Conservation (phyloP, 2,888 invertebrate genomes). For the Hoplodrina ambigua region DNA sequence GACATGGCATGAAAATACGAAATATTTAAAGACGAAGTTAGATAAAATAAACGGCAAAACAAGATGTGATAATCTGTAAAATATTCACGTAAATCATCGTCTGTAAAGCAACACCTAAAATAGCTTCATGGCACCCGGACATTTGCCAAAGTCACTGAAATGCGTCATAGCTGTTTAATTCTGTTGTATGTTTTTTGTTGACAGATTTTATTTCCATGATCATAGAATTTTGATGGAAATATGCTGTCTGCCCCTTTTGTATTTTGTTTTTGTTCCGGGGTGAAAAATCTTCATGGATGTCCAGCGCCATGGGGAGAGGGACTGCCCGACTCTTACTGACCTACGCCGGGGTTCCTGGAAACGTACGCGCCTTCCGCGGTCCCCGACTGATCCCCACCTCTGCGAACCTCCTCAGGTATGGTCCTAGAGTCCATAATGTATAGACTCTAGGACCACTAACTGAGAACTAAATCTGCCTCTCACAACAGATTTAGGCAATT, state of each 20-base stretch:
- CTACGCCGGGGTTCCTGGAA: no score
- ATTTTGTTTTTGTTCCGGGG: neutral
- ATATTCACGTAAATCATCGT: slow-evolving; percentile 21
- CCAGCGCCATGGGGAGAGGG: no score
- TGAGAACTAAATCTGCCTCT: no score
- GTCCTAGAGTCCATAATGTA: neutral
- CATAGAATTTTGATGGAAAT: neutral
- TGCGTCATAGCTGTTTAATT: slow-evolving; percentile 32
- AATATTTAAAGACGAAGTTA: no score
- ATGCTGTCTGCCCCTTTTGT: neutral
- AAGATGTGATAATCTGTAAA: neutral
- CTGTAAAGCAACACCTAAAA: slow-evolving; percentile 19
- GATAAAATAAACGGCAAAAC: neutral
- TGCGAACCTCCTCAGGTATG: no score
- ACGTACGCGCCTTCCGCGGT: no score
- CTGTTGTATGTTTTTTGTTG: slow-evolving; percentile 10
- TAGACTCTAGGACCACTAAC: no score
- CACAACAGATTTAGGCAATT: neutral
- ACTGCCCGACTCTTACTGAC: no score
- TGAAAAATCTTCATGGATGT: no score
- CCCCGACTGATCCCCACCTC: no score
- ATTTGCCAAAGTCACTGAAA: slow-evolving; percentile 29
- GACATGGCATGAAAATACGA: neutral
- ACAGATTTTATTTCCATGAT: slow-evolving; percentile 35
- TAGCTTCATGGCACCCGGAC: slow-evolving; percentile 31